Conservation (phyloP, 53 echinoderm and acorn worm genomes). For the Antedon mediterranea region DNA sequence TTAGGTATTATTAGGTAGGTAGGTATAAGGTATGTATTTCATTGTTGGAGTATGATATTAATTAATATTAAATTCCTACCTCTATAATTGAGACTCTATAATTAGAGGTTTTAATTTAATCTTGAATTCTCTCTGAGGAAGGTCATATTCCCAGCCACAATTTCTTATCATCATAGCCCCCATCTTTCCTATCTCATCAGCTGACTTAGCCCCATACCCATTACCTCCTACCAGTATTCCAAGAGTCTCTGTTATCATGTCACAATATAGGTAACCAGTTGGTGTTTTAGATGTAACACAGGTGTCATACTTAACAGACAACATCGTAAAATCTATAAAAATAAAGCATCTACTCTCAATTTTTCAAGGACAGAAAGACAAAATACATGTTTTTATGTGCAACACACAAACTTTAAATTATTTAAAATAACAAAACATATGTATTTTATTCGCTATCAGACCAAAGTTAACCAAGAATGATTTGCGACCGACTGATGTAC, state of each 20-base stretch:
- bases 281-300: slow-evolving; percentile 38
- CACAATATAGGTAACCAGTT: slow-evolving; percentile 43
- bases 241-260: slow-evolving; percentile 51
- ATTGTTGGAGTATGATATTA: too few species aligned
- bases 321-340: slow-evolving; percentile 27
- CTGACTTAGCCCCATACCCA: slow-evolving; percentile 64
- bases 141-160: slow-evolving; percentile 67
- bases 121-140: slow-evolving; percentile 45
- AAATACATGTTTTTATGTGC: too few species aligned
- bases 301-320: slow-evolving; percentile 27
- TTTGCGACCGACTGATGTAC: too few species aligned
- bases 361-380: too few species aligned
- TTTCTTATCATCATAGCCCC: slow-evolving; percentile 55
- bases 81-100: neutral
- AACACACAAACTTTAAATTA: too few species aligned
- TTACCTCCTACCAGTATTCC: slow-evolving; percentile 56
- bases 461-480: too few species aligned
- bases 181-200: slow-evolving; percentile 57
- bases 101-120: slow-evolving; percentile 12
- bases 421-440: too few species aligned
- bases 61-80: too few species aligned
- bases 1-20: too few species aligned
- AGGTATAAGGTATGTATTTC: too few species aligned
- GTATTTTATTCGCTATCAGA: too few species aligned
- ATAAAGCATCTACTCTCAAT: too few species aligned